Conservation (phyloP, 2,797 vertebrate species). For the Notamacropus eugenii region DNA sequence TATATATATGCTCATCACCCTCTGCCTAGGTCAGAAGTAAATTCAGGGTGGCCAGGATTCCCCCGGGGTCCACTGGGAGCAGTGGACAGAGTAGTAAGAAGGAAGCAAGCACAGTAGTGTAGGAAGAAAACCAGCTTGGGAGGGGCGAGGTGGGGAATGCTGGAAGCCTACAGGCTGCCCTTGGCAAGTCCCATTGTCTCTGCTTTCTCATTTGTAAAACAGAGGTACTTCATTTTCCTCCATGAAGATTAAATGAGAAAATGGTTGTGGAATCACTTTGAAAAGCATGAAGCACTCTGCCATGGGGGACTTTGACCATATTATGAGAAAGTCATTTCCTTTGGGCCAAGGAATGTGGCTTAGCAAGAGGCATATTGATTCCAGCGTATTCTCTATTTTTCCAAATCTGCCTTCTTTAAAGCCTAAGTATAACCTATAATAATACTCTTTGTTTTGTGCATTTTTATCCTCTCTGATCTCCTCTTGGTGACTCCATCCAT, state of each 20-base stretch:
- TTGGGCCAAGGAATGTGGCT: not conserved
- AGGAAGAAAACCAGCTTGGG: not conserved
- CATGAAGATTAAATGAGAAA: not conserved
- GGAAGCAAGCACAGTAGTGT: not conserved
- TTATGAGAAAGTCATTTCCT: not conserved
- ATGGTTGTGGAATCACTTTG: not conserved
- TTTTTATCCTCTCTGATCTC: not conserved
- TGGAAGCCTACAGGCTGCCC: not conserved
- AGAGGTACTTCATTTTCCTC: not conserved
- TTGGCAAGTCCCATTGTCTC: not conserved
- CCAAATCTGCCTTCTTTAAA: not conserved
- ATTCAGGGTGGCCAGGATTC: not conserved
- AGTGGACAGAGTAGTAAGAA: not conserved
- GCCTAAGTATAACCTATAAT: not conserved
- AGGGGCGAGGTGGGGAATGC: too few relatives aligned
- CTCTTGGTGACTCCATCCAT: not conserved
- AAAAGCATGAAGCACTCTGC: not conserved
- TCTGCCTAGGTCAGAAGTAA: not conserved
- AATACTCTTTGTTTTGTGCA: not conserved
- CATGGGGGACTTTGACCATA: not conserved
- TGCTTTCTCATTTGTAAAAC: not conserved
- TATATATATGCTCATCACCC: not conserved
- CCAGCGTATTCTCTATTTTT: not conserved
- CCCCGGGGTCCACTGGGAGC: not conserved
- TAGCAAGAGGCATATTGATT: not conserved